Base-by-base conservation (phyloP, 2,113 vertebrate genomes). In the Chionodraco myersi region DNA sequence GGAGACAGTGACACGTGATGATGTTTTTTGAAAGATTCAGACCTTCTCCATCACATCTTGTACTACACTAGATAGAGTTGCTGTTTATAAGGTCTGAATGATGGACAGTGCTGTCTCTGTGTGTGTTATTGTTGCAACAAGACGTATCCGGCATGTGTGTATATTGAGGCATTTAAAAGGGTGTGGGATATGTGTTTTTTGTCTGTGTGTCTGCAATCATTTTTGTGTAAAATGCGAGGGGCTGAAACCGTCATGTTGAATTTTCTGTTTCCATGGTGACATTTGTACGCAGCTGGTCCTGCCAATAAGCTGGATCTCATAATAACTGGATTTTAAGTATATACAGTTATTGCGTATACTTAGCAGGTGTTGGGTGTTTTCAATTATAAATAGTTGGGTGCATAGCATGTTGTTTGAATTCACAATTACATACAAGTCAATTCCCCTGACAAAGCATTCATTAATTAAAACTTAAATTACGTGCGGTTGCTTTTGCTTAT, bases 211-310 rank as follows among this genome's bases (percentile, higher is more conserved):
- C 30, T 30, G 30, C 30, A 30, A 30, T 30, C 3, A 3, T 30
- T 30, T 30, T 30, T 30, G 30, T 44, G 47, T 41, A 34, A 14
- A 51, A 56, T 47, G 2, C 14, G 2, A 41, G 11, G 65, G 44
- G 63, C 73, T 75, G 56, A 54, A 47, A 59, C 75, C 41, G 68
- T 54, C 36, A 59, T 21, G 54, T 16, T 47, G 53, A 61, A 59
- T 56, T 75, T 15, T 76, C 54, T 73, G 77, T 89, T 89, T 67
- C 82, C 70, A 87, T 80, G 61, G 90, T 58, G 49, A 89, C 67
- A n/a, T 16, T 47, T 77, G 16, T 57, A 88, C 67, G 78, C 82
- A 86, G 87, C 54, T 74, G 67, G 57, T 51, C 44, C 51, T 67
- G 53, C 41, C 79, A 65, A 65, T 79, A 77, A 76, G 51, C 59